Conservation (phyloP, 1,140 invertebrate species). For the Apocrypta bakeri region DNA sequence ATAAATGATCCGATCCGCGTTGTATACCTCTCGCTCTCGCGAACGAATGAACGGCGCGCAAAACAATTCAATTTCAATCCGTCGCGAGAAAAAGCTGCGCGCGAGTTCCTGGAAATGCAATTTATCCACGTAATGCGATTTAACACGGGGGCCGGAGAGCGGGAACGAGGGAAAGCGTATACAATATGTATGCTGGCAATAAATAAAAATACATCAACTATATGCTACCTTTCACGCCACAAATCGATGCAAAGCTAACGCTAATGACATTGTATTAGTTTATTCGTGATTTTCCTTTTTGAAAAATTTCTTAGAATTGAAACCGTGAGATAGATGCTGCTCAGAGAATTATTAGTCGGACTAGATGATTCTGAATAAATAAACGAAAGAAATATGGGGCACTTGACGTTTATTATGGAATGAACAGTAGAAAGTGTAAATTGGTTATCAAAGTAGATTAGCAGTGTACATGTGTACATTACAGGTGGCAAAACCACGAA, state of each 20-base stretch:
- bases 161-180: slow-evolving; percentile 53
- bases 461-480: slow-evolving; percentile 45
- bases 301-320: neutral
- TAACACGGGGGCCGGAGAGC: slow-evolving; percentile 62
- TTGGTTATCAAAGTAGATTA: slow-evolving; percentile 73
- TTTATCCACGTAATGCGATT: slow-evolving; percentile 66
- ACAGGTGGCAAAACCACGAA: slow-evolving; percentile 57
- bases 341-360: neutral
- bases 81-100: slow-evolving; percentile 55
- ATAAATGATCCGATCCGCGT: neutral
- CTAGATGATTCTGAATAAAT: neutral
- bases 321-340: too few species aligned
- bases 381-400: too few species aligned
- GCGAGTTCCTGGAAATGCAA: slow-evolving; percentile 58
- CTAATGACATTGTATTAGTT: too few species aligned
- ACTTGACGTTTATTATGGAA: slow-evolving; percentile 21
- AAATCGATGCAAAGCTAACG: slow-evolving; percentile 65
- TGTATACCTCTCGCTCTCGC: neutral
- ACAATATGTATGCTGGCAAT: slow-evolving; percentile 61
- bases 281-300: neutral
- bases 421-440: slow-evolving; percentile 62
- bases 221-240: slow-evolving; percentile 63
- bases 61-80: slow-evolving; percentile 64
- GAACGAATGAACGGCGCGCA: slow-evolving; percentile 41
- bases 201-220: slow-evolving; percentile 70